Evolutionary conservation across 2,888 invertebrate species (phyloP), one percentile per base, ranked within the genome.

Genomic region (Sesamia inferens): DNA sequence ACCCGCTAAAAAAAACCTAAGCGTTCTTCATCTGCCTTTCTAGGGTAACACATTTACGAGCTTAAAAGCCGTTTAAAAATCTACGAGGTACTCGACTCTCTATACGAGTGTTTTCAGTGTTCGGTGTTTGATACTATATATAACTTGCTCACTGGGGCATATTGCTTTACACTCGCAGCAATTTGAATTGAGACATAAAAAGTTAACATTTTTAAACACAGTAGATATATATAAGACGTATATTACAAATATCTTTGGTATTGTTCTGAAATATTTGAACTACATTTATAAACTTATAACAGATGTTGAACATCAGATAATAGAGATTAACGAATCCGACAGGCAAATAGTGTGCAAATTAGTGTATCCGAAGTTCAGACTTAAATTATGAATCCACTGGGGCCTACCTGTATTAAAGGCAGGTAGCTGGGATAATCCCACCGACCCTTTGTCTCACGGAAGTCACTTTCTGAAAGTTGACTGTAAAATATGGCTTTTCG

Each of bases 331-430:
- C 82, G 68, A 84, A 81, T 82, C 79, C 61, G 76, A 86, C 84
- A 84, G 81, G 77, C 73, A 62, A 84, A 79, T 85, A 87, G 85
- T 84, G 80, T 82, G 79, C 73, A 67, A 86, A 86, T 79, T 86
- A 87, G 84, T 85, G 81, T 86, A 88, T 88, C 85, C 87, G 79
- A 78, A 84, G 81, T 84, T 80, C 71, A 75, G 87, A 89, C 86
- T 89, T 89, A 89, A 91, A 92, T 91, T 92, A 90, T 91, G 87
- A 90, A 90, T 88, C 90, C 88, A 85, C 81, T 78, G 89, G 88
- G 89, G 90, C 76, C 81, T 81, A 84, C 86, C 85, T 85, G 87
- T 89, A 91, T 93, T 90, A 92, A 92, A 89, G 74, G 39, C 89
- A 91, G 90, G 90, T 90, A 90, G 89, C 85, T 88, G 85, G 87